Conservation (phyloP, 2,888 invertebrate species). For the Diplolepis rosae region DNA sequence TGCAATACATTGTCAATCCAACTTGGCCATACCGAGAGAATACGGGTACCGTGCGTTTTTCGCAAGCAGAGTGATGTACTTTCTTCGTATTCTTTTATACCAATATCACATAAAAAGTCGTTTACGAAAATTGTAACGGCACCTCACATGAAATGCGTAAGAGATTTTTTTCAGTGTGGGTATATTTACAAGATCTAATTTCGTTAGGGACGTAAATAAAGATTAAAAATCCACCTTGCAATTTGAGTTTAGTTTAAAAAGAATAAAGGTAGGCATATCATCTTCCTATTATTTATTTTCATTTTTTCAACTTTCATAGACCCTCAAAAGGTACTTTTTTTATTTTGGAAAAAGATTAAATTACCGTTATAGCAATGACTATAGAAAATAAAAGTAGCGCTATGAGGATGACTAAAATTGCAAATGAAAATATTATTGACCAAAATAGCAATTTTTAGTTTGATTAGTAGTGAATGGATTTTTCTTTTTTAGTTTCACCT, state of each 20-base stretch:
- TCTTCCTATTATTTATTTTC: background rate
- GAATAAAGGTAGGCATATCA: background rate
- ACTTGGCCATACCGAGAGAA: no score
- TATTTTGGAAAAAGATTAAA: background rate
- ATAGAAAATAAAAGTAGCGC: no score
- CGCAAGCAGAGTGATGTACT: no score
- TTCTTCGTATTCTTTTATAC: no score
- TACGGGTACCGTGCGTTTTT: no score
- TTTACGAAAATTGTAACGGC: no score
- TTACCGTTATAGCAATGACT: background rate
- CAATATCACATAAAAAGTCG: no score
- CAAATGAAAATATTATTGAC: no score
- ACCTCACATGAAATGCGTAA: no score
- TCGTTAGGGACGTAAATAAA: background rate
- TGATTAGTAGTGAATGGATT: slow-evolving; percentile 14
- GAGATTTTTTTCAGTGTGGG: no score
- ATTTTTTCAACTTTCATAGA: background rate
- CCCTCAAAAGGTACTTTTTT: background rate
- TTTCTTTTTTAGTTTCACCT: slow-evolving; percentile 59
- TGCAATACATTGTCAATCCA: no score
- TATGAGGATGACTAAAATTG: no score
- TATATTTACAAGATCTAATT: background rate
- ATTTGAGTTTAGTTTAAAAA: background rate
- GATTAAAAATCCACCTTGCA: background rate
- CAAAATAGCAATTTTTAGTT: background rate